A percentile compares a stretch with the other conserved stretches of the same genome.
These are phyloP conservation scores for Euzophera pinguis DNA, from an alignment of 2,888 invertebrate species.

Conservation along the genomic window DNA sequence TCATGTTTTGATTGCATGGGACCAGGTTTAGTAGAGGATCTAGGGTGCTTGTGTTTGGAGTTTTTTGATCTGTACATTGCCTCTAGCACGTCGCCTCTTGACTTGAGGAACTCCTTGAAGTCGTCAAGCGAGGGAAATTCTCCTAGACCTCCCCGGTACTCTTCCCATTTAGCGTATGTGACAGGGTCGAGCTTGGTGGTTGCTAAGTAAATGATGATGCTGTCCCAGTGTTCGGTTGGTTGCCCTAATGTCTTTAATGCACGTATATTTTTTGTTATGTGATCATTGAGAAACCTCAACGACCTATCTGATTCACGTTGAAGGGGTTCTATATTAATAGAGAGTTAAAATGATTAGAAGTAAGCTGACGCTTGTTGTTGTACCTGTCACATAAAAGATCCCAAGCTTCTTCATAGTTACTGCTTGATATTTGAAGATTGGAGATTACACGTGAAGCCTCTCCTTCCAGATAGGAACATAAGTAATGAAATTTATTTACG, in stretches of 20 bases:
- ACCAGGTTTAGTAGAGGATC: background rate
- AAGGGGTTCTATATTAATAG: constrained; percentile 19
- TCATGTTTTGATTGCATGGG: background rate
- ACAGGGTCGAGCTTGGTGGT: constrained; percentile 19
- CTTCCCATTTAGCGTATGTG: constrained; percentile 22
- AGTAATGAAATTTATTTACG: constrained; percentile 7
- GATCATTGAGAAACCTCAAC: constrained; percentile 17
- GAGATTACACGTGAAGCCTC: constrained; percentile 20
- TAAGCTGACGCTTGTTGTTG: constrained; percentile 22
- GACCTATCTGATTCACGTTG: constrained; percentile 16
- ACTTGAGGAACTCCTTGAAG: constrained; percentile 18
- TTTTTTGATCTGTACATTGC: constrained; percentile 3
- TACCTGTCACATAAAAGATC: constrained; percentile 21
- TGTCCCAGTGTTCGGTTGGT: constrained; percentile 15
- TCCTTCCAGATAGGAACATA: constrained; percentile 23
- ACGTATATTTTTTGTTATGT: background rate
- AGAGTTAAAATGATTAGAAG: constrained; percentile 22
- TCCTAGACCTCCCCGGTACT: constrained; percentile 14
- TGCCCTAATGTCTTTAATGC: background rate
- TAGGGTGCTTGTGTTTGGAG: background rate
- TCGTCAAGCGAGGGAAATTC: constrained; percentile 16
- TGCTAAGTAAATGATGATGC: constrained; percentile 10
- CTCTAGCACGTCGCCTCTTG: constrained; percentile 21
- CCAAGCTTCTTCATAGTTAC: constrained; percentile 24
- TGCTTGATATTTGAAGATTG: constrained; percentile 18